Base-by-base conservation (phyloP, 2,113 vertebrate species). In the Hippolais icterina region DNA sequence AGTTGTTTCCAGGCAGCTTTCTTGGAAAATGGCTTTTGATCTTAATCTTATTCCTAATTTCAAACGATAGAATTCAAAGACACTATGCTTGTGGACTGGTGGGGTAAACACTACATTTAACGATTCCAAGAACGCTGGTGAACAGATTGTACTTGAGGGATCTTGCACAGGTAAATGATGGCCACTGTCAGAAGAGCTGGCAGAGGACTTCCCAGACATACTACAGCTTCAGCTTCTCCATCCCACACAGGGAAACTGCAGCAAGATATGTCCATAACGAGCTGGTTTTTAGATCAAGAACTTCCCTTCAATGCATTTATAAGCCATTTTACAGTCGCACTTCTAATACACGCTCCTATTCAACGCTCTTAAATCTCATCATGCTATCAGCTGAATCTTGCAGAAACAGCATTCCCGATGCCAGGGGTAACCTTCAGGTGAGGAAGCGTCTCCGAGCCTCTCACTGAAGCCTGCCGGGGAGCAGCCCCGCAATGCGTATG, bases 401-500 rank as follows among this genome's bases (percentile, higher is more conserved):
- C 81, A 54, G 54, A n/a, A 90, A 20, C 3, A 14, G 74, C 90
- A 46, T 3, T 57, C 89, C 24, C 61, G 11, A 27, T 27, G 39
- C 77, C 19, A 42, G 56, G 74, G 76, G 84, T 96, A 94, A 93
- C 95, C 95, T 95, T 96, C 95, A 86, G 77, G 94, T 84, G 49
- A 49, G 93, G 94, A 68, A 84, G 56, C 52, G 44, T 54, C 83
- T 46, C 83, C 54, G 83, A 91, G 81, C 64, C 95, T 89, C 86
- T 61, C 37, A 42, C 24, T 52, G 96, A 93, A 91, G 96, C 39
- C 90, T 80, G 94, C 95, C 96, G 90, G 77, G 96, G 93, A 97
- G 83, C 80, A 83, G 96, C 98, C 98, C 99, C 98, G 99, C 99
- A 99, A 98, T 99, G 99, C 98, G 99, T 98, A 98, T 97, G 97